These are phyloP conservation scores for Thamnophis sirtalis DNA, from an alignment of 2,113 vertebrate species.

Conservation along the genomic window DNA sequence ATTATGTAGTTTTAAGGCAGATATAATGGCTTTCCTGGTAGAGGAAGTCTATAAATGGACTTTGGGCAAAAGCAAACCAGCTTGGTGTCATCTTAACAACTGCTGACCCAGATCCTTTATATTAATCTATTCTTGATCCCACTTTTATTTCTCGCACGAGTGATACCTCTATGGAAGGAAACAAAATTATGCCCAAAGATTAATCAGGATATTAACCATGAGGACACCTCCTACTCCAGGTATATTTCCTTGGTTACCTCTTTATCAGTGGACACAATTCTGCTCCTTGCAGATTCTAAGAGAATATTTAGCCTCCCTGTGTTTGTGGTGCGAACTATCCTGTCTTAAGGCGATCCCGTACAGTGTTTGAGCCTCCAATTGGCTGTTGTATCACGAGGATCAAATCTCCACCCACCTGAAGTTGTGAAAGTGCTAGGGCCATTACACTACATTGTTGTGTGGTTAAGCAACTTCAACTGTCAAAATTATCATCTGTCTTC, in stretches of 20 bases:
- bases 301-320: neutral
- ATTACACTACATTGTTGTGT: neutral
- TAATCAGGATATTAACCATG: neutral
- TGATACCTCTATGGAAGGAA: neutral
- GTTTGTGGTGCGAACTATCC: neutral
- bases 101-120: neutral
- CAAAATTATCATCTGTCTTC: neutral
- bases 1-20: neutral
- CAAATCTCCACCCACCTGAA: neutral
- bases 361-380: neutral
- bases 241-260: neutral
- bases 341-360: neutral
- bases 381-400: neutral
- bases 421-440: neutral
- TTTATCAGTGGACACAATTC: neutral
- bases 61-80: neutral
- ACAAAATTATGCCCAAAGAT: neutral
- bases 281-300: neutral
- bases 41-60: neutral
- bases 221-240: neutral
- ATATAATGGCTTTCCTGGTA: neutral
- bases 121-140: neutral
- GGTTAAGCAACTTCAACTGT: neutral
- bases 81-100: neutral
- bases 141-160: neutral